Conservation (phyloP, 2,888 invertebrate species). For the Heliconius charithonia region DNA sequence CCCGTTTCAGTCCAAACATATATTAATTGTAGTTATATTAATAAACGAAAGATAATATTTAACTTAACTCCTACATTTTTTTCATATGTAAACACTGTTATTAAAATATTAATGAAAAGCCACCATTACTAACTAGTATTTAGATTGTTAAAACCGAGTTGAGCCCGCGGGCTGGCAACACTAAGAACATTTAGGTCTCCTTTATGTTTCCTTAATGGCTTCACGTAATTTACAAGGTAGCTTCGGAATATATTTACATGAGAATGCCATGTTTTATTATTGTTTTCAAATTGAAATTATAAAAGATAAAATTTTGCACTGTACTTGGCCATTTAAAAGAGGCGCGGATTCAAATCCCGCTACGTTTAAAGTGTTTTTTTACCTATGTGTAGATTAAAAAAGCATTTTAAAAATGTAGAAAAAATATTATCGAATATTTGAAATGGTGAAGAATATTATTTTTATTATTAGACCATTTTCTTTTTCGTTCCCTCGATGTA, state of each 20-base stretch:
- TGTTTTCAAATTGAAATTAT: slow-evolving; percentile 19
- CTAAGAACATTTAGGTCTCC: slow-evolving; percentile 36
- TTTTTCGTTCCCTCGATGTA: no score
- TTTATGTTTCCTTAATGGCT: slow-evolving; percentile 37
- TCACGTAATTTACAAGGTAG: slow-evolving; percentile 26
- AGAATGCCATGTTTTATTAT: slow-evolving; percentile 18
- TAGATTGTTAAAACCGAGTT: slow-evolving; percentile 17
- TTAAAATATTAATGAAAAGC: slow-evolving; percentile 9
- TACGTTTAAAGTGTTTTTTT: no score
- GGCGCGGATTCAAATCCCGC: no score
- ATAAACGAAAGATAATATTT: background rate
- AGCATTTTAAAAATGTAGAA: no score
- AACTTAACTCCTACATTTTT: background rate
- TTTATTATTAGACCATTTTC: no score
- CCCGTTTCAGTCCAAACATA: no score
- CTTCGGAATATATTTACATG: slow-evolving; percentile 25
- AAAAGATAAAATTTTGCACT: background rate
- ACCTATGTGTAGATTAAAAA: no score
- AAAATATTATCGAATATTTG: no score
- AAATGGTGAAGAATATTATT: no score
- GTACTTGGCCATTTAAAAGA: no score
- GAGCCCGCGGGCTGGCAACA: slow-evolving; percentile 37
- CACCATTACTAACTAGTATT: background rate
- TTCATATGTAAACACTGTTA: background rate
- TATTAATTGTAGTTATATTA: no score